A percentile compares a stretch with the other conserved stretches of the same genome.
Conservation (phyloP, 2,888 invertebrate genomes). For the Hirtodrosophila alboralis region DNA sequence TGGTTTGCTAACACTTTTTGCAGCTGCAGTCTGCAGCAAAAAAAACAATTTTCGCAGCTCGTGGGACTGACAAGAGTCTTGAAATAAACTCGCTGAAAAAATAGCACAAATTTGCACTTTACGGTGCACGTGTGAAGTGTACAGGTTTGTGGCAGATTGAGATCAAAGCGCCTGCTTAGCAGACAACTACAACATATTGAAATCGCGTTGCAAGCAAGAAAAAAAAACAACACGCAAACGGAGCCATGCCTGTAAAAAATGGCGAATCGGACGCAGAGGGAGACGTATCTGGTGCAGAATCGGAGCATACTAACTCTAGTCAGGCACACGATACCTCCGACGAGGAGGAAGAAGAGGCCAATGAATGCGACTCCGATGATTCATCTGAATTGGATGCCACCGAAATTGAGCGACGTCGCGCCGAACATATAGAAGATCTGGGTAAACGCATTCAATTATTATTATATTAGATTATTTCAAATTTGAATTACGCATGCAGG, state of each 20-base stretch:
- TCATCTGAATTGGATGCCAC: conserved; percentile 96
- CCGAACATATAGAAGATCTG: conserved; percentile 93
- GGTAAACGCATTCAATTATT: conserved; percentile 82
- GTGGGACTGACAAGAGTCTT: conserved; percentile 9
- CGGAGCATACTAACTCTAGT: conserved; percentile 88
- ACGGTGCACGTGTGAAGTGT: too few species aligned
- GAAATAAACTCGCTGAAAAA: neutral
- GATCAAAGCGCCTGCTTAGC: conserved; percentile 1
- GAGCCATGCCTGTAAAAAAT: conserved; percentile 90
- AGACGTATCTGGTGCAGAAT: conserved; percentile 89
- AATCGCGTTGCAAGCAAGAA: too few species aligned
- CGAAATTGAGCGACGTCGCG: conserved; percentile 93
- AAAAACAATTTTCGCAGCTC: conserved; percentile 39
- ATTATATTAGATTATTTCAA: too few species aligned
- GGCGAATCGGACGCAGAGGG: conserved; percentile 86
- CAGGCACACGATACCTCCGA: conserved; percentile 89
- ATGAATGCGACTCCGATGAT: conserved; percentile 93
- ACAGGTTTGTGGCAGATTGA: neutral
- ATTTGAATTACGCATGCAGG: too few species aligned
- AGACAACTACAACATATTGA: conserved; percentile 3
- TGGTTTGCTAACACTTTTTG: conserved; percentile 57
- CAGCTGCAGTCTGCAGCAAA: conserved; percentile 41
- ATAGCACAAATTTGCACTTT: neutral
- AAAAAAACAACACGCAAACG: neutral
- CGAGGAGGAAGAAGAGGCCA: conserved; percentile 87